Percentiles rank a stretch among this genome's conserved stretches.
Evolutionary conservation across 2,888 invertebrate species (phyloP).

Genomic region (Acleris cristana): DNA sequence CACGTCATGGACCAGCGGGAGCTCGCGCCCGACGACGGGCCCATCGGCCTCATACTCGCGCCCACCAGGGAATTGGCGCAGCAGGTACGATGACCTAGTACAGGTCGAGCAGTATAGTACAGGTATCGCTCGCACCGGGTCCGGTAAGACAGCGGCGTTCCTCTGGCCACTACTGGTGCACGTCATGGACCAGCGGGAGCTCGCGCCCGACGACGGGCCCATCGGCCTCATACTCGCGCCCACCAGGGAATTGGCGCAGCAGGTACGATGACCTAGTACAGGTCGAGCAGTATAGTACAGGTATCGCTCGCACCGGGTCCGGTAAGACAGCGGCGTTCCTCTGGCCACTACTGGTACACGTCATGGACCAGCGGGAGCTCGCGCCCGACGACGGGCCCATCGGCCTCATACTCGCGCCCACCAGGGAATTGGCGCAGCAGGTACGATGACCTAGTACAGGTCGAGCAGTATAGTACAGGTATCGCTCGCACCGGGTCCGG

Average conservation of each 20-base stretch:
- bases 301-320: constrained; percentile 98
- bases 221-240: constrained; percentile 98
- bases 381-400: constrained; percentile 96
- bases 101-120: too few species aligned
- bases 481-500: constrained; percentile 98
- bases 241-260: constrained; percentile 89
- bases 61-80: constrained; percentile 93
- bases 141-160: constrained; percentile 99
- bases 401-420: constrained; percentile 97
- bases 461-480: too few species aligned
- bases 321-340: constrained; percentile 99
- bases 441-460: constrained; percentile 41
- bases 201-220: constrained; percentile 95
- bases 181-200: constrained; percentile 95
- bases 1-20: constrained; percentile 98
- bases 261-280: constrained; percentile 47
- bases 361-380: constrained; percentile 95
- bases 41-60: constrained; percentile 97
- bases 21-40: constrained; percentile 93
- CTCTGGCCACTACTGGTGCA: constrained; percentile 98
- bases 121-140: constrained; percentile 98
- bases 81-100: constrained; percentile 51
- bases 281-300: too few species aligned
- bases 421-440: constrained; percentile 88
- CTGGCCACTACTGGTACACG: constrained; percentile 98